These are phyloP conservation scores for Prinia subflava DNA, from an alignment of 2,113 vertebrate genomes.

Conservation along the genomic window DNA sequence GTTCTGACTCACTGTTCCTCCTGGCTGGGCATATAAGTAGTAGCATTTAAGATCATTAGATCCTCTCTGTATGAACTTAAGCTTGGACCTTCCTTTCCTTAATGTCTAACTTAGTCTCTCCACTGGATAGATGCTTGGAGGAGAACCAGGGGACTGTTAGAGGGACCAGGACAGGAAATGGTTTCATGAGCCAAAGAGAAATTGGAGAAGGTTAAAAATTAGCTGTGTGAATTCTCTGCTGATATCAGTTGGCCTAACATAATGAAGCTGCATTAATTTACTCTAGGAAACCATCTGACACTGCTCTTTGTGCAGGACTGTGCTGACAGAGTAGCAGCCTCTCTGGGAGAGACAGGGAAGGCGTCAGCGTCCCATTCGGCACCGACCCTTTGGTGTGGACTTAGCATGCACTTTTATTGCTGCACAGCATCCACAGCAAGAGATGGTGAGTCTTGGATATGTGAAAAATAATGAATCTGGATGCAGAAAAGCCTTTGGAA, in stretches of 20 bases:
- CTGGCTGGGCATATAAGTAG: not conserved
- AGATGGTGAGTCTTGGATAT: not conserved
- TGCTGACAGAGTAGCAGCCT: not conserved
- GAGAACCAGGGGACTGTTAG: not conserved
- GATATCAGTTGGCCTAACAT: conserved; percentile 9
- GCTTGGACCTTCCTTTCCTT: not conserved
- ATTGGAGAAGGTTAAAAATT: conserved; percentile 36
- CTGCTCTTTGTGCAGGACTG: not conserved
- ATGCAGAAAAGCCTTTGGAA: not conserved
- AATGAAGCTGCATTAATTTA: not conserved
- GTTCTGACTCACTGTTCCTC: not conserved
- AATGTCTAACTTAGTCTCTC: not conserved
- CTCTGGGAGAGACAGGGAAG: not conserved
- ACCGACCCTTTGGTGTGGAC: not conserved
- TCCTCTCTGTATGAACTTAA: not conserved
- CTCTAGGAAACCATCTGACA: conserved; percentile 13
- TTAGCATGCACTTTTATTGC: not conserved
- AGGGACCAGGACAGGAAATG: not conserved
- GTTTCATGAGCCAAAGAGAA: not conserved
- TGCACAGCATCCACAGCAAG: not conserved
- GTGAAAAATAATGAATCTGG: not conserved
- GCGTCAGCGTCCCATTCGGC: rapidly evolving
- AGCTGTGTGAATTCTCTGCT: conserved; percentile 36
- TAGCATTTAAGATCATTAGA: not conserved
- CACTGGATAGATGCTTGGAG: not conserved